Base-by-base conservation (phyloP, 2,888 invertebrate genomes). In the Drosophila hawaiiensis region DNA sequence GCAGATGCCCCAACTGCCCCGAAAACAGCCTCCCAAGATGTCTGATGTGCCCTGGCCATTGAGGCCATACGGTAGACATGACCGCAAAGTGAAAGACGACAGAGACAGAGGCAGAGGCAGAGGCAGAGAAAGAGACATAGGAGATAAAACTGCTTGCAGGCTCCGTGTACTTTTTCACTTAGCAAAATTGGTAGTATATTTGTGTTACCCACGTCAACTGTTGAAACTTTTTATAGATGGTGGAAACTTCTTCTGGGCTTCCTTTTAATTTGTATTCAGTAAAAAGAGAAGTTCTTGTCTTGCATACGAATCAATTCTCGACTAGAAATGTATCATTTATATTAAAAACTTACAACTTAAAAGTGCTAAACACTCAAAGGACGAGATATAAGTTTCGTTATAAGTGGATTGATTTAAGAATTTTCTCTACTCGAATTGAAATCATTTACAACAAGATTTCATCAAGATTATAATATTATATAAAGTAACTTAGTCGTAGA, bases 1-100 rank as follows among this genome's bases (percentile, higher is more conserved):
- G 43, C 64, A 65, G 52, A 60, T 67, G 60, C 63, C 55, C 33
- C 43, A 47, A 16, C 54, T 47, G 41, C 43, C 33, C 35, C 2
- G 6, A 41, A 41, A 50, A 71, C 71, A 69, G 54, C 69, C 41
- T 63, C 59, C 64, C 59, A 73, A 65, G 63, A 64, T 71, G 71
- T 71, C 62, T 72, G 70, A 71, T 72, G 62, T 63, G 72, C 39
- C 72, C 65, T 47, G 72, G 49, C 62, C 72, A 58, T 66, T 61
- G 60, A 67, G 68, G 68, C 63, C 68, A 68, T 68, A 68, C 55
- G 68, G 68, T 56, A 67, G 67, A 58, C 68, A 68, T 67, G 68
- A 43, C 54, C 49, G 33, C 58, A 72, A 47, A 61, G 28, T 53
- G 68, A 68, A 37, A 35, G 19, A 37, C 37, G 6, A 25, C 4